A percentile compares a stretch with the other conserved stretches of the same genome.
Evolutionary conservation across 2,888 invertebrate genomes (phyloP).

Genomic region (Cremastobaeus sp.): DNA sequence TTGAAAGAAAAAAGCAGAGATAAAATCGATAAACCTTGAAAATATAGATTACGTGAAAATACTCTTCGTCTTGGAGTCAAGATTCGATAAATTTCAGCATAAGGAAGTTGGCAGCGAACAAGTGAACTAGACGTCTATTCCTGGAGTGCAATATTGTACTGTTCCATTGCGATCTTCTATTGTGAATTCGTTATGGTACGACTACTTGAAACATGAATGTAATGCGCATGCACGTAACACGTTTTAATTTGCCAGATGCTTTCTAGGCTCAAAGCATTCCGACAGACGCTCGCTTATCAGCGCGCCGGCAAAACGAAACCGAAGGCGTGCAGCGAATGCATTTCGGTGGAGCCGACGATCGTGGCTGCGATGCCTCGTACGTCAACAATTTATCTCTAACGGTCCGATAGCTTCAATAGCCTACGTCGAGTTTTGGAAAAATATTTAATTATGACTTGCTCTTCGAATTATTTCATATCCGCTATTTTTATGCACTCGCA

Average conservation of each 20-base stretch:
- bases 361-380: conserved; percentile 44
- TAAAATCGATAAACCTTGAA: no score
- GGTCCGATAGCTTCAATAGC: conserved; percentile 46
- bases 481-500: conserved; percentile 7
- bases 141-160: conserved; percentile 1
- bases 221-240: conserved; percentile 39
- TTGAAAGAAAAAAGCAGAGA: no score
- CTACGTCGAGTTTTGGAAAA: conserved; percentile 24
- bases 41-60: no score
- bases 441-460: conserved; percentile 40
- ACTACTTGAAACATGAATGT: conserved; percentile 32
- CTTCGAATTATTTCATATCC: conserved; percentile 25
- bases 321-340: conserved; percentile 51
- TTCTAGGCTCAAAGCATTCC: conserved; percentile 46
- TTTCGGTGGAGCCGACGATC: conserved; percentile 45
- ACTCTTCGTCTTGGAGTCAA: no score
- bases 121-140: conserved; percentile 1
- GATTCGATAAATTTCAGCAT: no score
- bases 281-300: conserved; percentile 47
- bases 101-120: no score
- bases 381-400: conserved; percentile 49
- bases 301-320: conserved; percentile 36
- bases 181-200: conserved; percentile 28
- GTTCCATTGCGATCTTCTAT: conserved; percentile 15
- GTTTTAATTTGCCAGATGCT: conserved; percentile 54